These are phyloP conservation scores for Cromileptes altivelis DNA, from an alignment of 2,113 vertebrate species.

Conservation along the genomic window DNA sequence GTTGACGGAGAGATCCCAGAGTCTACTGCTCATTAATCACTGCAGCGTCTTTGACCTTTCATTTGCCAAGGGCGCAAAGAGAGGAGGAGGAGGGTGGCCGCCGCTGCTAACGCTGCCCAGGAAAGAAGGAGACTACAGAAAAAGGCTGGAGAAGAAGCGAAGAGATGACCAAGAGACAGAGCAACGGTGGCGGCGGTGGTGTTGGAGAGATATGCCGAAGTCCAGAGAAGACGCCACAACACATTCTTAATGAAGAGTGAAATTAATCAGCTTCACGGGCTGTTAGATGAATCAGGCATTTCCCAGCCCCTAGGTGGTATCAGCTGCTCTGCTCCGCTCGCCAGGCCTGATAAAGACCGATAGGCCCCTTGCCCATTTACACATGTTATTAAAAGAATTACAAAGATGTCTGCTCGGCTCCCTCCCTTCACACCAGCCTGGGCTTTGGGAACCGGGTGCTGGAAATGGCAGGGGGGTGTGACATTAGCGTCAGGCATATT, in stretches of 20 bases:
- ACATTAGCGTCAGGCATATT: slow-evolving; percentile 73
- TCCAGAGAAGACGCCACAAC: slow-evolving; percentile 83
- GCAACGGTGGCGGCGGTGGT: background rate
- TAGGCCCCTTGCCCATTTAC: slow-evolving; percentile 82
- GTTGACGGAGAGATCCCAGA: slow-evolving; percentile 86
- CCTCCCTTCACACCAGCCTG: slow-evolving; percentile 69
- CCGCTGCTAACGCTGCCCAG: slow-evolving; percentile 53
- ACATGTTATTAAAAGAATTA: slow-evolving; percentile 85
- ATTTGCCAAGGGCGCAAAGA: slow-evolving; percentile 88
- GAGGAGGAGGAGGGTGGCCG: slow-evolving; percentile 77
- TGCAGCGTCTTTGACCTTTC: slow-evolving; percentile 89
- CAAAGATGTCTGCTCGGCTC: slow-evolving; percentile 79
- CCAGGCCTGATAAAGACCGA: slow-evolving; percentile 81
- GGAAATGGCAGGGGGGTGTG: slow-evolving; percentile 74
- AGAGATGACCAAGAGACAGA: slow-evolving; percentile 48
- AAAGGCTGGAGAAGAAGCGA: slow-evolving; percentile 33
- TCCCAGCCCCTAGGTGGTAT: slow-evolving; percentile 83
- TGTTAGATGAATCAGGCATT: slow-evolving; percentile 85
- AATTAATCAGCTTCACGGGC: slow-evolving; percentile 87
- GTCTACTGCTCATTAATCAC: slow-evolving; percentile 90
- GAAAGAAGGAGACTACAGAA: slow-evolving; percentile 41
- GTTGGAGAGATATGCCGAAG: slow-evolving; percentile 59
- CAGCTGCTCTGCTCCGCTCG: slow-evolving; percentile 77
- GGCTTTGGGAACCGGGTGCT: slow-evolving; percentile 73
- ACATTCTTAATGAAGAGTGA: slow-evolving; percentile 86